These are phyloP conservation scores for Cyanoderma ruficeps DNA, from an alignment of 2,113 vertebrate genomes.

Conservation along the genomic window DNA sequence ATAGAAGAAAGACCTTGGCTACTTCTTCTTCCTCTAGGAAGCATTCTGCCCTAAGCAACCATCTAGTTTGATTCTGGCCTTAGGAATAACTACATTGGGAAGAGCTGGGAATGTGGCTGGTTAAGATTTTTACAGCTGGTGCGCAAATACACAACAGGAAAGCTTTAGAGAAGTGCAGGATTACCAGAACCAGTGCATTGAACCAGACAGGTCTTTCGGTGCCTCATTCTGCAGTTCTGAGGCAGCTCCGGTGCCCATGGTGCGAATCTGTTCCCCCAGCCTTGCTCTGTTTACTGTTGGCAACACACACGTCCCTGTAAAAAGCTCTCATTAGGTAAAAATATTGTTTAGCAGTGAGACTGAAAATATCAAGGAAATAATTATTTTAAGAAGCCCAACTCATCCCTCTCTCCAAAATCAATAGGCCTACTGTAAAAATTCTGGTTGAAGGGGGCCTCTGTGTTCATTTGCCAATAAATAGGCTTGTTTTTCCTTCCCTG, in stretches of 20 bases:
- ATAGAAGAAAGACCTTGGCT: neutral
- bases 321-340: neutral
- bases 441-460: neutral
- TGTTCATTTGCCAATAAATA: neutral
- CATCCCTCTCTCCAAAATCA: neutral
- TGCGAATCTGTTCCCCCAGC: neutral
- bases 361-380: neutral
- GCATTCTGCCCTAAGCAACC: neutral
- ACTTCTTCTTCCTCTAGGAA: neutral
- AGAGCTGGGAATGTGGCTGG: neutral
- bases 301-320: neutral
- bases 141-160: neutral
- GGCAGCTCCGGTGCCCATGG: neutral
- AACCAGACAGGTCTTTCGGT: neutral
- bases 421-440: neutral
- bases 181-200: neutral
- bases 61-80: neutral
- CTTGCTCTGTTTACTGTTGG: neutral
- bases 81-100: neutral
- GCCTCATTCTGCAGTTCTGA: neutral
- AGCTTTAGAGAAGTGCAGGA: neutral
- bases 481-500: neutral
- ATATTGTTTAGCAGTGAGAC: neutral
- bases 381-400: neutral
- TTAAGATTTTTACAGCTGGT: neutral